Conservation (phyloP, 35 echinoderm and acorn worm genomes). For the Acanthaster planci region DNA sequence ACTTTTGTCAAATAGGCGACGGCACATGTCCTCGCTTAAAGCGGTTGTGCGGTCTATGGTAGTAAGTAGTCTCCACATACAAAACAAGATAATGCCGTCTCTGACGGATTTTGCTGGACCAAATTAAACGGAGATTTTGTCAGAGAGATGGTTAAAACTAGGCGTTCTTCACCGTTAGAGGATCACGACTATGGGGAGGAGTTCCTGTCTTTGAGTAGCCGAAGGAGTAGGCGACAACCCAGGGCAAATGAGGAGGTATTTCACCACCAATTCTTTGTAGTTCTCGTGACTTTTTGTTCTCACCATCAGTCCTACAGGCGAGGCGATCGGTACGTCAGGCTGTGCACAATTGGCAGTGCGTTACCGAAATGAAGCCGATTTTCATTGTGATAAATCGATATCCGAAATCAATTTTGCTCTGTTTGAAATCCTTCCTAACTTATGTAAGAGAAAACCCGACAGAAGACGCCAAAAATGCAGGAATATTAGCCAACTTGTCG, state of each 20-base stretch:
- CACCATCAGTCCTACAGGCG: background rate
- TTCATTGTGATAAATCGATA: no score
- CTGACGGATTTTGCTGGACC: background rate
- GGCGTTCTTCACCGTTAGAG: background rate
- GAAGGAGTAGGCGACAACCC: background rate
- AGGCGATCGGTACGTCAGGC: no score
- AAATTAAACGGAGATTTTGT: background rate
- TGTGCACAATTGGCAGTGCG: no score
- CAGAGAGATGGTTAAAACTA: slow-evolving; percentile 35
- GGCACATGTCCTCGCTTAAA: background rate
- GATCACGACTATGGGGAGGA: background rate
- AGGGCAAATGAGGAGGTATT: background rate
- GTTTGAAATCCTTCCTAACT: no score
- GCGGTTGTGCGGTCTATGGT: background rate
- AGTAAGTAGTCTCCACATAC: background rate
- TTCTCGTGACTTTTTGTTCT: slow-evolving; percentile 20
- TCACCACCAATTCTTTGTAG: background rate
- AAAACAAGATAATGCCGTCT: background rate
- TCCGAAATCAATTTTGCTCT: no score
- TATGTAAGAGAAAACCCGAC: no score
- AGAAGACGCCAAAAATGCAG: no score
- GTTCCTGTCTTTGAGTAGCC: slow-evolving; percentile 23
- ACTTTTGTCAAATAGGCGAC: slow-evolving; percentile 1
- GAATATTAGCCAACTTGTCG: no score
- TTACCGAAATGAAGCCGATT: no score